Base-by-base conservation (phyloP, 2,113 vertebrate species). In the Hippopotamus amphibius region DNA sequence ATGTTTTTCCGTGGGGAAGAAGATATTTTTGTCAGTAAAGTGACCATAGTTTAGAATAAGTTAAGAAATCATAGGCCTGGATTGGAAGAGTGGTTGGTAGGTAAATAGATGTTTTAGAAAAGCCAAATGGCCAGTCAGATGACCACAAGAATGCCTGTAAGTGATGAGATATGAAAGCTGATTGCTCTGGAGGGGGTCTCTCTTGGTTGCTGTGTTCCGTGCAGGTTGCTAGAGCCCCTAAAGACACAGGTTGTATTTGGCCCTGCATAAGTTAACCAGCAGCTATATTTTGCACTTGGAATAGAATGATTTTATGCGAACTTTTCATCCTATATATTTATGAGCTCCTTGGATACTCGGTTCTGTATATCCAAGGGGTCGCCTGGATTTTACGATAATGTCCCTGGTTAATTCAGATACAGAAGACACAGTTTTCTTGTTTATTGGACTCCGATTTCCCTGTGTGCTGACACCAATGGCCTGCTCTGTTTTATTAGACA, bases 401-500 rank as follows among this genome's bases (percentile, higher is more conserved):
- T 84, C 65, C 53, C 7, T 66, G 4, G 17, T 88, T 68, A n/a
- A 86, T 77, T 88, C 26, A 28, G 14, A n/a, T 90, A 74, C 1
- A 59, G 37, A 83, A 33, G 9, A 50, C 24, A 11, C 22, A 61
- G 1, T 85, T 50, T 80, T 55, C 33, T 28, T 57, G 21, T 88
- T 76, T 41, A 63, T 10, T 55, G 24, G 4, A 7, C 46, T 59
- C 53, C 14, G 3, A 0, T 84, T 76, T 83, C 50, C 53, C 66
- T 61, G 0, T 0, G 5, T 71, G 33, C 6, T n/a, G 7, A 48
- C 2, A 14, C 43, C 50, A 61, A 1, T 76, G 22, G 13, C 26
- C 72, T 48, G 26, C 88, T 22, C 61, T 84, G 71, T 81, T 90
- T 92, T 90, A 66, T 90, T 96, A 91, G 22, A 72, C 33, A 69